Conservation (phyloP, 2,113 vertebrate species). For the Lagenorhynchus albirostris region DNA sequence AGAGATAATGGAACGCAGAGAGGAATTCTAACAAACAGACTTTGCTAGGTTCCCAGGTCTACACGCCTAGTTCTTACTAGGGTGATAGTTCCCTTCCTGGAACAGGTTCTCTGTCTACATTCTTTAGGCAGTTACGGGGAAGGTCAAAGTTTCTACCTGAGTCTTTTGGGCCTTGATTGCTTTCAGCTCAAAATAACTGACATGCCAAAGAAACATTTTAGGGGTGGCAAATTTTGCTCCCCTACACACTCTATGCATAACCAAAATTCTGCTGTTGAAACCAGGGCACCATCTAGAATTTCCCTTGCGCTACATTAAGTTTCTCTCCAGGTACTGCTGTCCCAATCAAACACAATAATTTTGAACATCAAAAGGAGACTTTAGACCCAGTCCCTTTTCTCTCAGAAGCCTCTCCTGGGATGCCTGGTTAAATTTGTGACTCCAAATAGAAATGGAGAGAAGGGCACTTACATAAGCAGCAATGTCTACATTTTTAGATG, state of each 20-base stretch:
- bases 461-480: neutral
- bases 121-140: neutral
- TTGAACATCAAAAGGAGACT: neutral
- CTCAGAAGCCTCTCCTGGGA: neutral
- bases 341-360: neutral
- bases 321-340: neutral
- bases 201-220: too few species aligned
- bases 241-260: neutral
- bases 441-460: neutral
- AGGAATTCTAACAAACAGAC: neutral
- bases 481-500: neutral
- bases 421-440: neutral
- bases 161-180: too few species aligned
- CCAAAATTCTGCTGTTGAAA: neutral
- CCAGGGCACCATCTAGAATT: neutral
- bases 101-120: neutral
- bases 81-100: neutral
- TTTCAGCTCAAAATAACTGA: too few species aligned
- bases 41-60: neutral
- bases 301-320: neutral
- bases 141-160: too few species aligned
- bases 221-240: too few species aligned
- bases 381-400: neutral
- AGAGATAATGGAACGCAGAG: too few species aligned
- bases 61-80: neutral